Evolutionary conservation across 2,888 invertebrate genomes (phyloP).

Genomic region (Serripes groenlandicus): DNA sequence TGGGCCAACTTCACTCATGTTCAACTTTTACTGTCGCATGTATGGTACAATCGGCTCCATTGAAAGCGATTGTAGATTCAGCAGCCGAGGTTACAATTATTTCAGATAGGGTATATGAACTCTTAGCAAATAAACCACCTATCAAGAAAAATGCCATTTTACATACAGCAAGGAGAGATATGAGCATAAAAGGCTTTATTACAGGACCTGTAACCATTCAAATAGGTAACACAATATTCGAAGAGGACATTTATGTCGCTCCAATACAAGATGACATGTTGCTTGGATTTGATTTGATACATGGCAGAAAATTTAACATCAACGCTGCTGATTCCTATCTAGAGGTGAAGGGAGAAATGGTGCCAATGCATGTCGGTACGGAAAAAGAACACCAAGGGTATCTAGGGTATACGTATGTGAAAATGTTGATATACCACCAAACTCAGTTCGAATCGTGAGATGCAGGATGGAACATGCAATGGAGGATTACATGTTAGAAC

Average conservation of each 20-base stretch:
- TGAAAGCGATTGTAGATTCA: slow-evolving; percentile 22
- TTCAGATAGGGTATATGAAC: slow-evolving; percentile 19
- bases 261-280: slow-evolving; percentile 11
- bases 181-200: slow-evolving; percentile 22
- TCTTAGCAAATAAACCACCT: slow-evolving; percentile 9
- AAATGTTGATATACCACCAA: too few relatives aligned
- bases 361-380: too few relatives aligned
- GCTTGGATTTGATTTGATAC: background rate
- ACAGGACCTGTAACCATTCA: slow-evolving; percentile 20
- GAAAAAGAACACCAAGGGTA: too few relatives aligned
- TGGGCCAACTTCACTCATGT: too few relatives aligned
- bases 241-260: slow-evolving; percentile 8
- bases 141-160: slow-evolving; percentile 5
- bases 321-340: too few relatives aligned
- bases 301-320: too few relatives aligned
- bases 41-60: too few relatives aligned
- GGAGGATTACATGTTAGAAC: background rate
- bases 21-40: too few relatives aligned
- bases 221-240: background rate
- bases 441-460: background rate
- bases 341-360: too few relatives aligned
- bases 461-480: background rate
- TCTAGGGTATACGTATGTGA: too few relatives aligned
- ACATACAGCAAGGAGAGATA: slow-evolving; percentile 31
- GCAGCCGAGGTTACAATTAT: slow-evolving; percentile 27